phyloP scores from a whole-genome alignment of 1,140 invertebrate species.

The Papilio polyxenes region DNA sequence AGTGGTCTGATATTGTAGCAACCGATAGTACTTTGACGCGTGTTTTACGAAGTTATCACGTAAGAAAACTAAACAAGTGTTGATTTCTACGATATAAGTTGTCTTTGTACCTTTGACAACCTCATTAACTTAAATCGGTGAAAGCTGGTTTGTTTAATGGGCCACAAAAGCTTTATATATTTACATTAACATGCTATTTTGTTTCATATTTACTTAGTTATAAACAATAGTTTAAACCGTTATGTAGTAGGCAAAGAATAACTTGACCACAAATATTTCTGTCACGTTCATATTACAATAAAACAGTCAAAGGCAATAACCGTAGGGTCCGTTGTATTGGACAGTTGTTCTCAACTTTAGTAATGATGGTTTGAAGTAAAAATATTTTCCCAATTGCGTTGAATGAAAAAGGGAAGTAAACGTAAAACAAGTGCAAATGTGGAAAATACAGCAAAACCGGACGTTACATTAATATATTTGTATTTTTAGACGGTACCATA shows the following conservation, averaged over 20 bases:
- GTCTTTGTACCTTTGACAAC: not conserved
- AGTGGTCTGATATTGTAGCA: not conserved
- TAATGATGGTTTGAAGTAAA: not conserved
- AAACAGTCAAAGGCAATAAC: constrained; percentile 1
- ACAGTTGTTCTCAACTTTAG: not conserved
- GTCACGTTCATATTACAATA: constrained; percentile 2
- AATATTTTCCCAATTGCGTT: not conserved
- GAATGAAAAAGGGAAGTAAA: not conserved
- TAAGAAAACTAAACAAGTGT: not conserved
- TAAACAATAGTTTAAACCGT: not conserved
- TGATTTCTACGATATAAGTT: not conserved
- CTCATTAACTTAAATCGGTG: not conserved
- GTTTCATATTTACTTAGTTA: not conserved
- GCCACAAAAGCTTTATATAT: not conserved
- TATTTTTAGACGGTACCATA: not conserved
- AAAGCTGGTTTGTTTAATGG: not conserved
- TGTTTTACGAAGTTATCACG: not conserved
- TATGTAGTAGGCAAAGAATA: not conserved
- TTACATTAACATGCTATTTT: not conserved
- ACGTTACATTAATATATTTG: not conserved
- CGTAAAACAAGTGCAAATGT: not conserved
- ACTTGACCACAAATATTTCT: not conserved
- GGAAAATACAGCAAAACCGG: not conserved
- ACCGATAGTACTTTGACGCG: not conserved
- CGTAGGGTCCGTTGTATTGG: not conserved